Evolutionary conservation across 2,888 invertebrate species (phyloP).

Genomic region (Rotaria macrura): DNA sequence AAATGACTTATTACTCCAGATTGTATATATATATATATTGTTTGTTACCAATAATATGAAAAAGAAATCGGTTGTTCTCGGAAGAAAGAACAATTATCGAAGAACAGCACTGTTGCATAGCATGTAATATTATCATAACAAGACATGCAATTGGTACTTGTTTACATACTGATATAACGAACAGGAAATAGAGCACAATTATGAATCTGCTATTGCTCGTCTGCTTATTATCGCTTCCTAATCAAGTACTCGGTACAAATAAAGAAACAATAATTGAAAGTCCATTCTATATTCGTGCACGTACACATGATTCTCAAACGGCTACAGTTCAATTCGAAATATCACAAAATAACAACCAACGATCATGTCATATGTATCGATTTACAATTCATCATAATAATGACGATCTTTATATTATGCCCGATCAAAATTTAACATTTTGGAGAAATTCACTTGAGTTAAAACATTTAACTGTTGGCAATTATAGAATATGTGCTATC

Average conservation of each 20-base stretch:
- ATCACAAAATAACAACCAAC: neutral
- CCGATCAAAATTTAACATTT: neutral
- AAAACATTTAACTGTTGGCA: neutral
- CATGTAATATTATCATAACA: no score
- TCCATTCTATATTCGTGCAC: neutral
- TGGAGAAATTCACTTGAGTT: conserved; percentile 11
- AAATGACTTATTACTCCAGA: no score
- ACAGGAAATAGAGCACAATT: no score
- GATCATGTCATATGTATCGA: neutral
- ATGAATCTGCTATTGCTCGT: neutral
- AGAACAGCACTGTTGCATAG: no score
- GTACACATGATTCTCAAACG: neutral
- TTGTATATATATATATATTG: no score
- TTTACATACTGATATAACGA: no score
- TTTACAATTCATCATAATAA: neutral
- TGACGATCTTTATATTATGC: neutral
- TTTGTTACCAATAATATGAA: no score
- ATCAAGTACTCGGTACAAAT: neutral
- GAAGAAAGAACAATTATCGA: no score
- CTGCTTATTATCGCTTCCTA: neutral
- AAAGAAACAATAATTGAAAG: neutral
- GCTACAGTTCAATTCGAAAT: neutral
- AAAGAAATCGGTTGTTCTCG: no score
- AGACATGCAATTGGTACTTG: no score
- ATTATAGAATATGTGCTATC: neutral